phyloP scores from a whole-genome alignment of 2,113 vertebrate species.

The Petromus typicus region DNA sequence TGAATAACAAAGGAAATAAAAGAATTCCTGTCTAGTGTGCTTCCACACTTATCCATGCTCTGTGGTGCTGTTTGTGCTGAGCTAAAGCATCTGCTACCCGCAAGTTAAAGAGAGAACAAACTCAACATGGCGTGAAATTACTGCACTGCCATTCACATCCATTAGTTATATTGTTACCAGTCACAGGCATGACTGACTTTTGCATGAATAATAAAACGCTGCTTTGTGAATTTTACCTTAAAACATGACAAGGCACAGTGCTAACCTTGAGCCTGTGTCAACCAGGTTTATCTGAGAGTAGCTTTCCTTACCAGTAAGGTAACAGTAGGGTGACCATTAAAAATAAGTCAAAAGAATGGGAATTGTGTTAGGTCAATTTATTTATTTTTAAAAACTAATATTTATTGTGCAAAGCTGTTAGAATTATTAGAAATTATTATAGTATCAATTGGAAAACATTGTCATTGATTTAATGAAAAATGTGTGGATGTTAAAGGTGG shows the following conservation, averaged over 20 bases:
- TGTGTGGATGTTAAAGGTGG: background rate
- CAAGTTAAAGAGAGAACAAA: slow-evolving; percentile 83
- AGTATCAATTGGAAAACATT: slow-evolving; percentile 14
- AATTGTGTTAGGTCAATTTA: background rate
- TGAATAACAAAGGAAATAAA: slow-evolving; percentile 75
- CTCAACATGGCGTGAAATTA: slow-evolving; percentile 85
- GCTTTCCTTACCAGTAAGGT: background rate
- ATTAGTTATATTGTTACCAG: slow-evolving; percentile 83
- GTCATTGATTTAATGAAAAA: slow-evolving; percentile 29
- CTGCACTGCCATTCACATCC: slow-evolving; percentile 79
- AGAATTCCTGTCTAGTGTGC: slow-evolving; percentile 78
- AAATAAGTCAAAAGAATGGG: slow-evolving; percentile 7
- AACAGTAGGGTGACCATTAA: background rate
- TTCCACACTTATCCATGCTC: slow-evolving; percentile 73
- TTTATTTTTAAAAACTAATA: slow-evolving; percentile 7
- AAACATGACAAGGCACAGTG: slow-evolving; percentile 11
- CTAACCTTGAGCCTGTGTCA: slow-evolving; percentile 24
- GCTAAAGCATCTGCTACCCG: slow-evolving; percentile 83
- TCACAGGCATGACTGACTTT: slow-evolving; percentile 75
- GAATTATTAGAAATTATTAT: slow-evolving; percentile 23
- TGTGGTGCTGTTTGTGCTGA: slow-evolving; percentile 80
- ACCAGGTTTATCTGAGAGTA: background rate
- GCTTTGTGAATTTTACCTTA: slow-evolving; percentile 76
- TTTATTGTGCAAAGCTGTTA: background rate
- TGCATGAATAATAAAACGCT: slow-evolving; percentile 76